Percentiles rank a stretch among this genome's conserved stretches.
Evolutionary conservation across 2,113 vertebrate genomes (phyloP).

Genomic region (Corapipo altera): DNA sequence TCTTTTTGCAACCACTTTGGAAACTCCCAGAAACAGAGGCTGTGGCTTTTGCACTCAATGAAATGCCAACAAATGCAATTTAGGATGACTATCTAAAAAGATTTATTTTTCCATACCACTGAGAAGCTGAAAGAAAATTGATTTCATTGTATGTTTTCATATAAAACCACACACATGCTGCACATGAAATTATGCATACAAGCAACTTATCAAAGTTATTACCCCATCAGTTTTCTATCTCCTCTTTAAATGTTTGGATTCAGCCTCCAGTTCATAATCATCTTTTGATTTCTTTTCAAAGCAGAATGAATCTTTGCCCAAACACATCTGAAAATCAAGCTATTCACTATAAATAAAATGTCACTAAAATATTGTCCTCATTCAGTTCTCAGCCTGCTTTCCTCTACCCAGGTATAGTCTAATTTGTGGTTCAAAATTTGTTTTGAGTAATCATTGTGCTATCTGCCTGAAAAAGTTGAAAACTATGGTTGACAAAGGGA

Average conservation of each 20-base stretch:
- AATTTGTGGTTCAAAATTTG: neutral
- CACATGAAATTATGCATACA: neutral
- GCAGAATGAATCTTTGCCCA: neutral
- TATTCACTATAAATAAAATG: neutral
- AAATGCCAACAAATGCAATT: neutral
- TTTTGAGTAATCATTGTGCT: neutral
- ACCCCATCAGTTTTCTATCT: neutral
- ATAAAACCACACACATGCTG: neutral
- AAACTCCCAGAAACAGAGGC: neutral
- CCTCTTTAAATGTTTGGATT: neutral
- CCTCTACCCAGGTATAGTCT: neutral
- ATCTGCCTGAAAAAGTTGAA: neutral
- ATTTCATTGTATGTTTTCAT: neutral
- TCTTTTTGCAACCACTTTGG: neutral
- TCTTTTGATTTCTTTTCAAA: neutral
- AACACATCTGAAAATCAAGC: neutral
- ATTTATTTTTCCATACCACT: neutral
- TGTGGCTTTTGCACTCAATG: neutral
- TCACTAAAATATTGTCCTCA: neutral
- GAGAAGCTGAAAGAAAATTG: neutral
- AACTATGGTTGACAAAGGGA: neutral
- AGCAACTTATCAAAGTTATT: neutral
- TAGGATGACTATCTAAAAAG: neutral
- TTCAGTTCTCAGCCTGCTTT: neutral
- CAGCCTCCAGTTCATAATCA: neutral